Conservation (phyloP, 1,140 invertebrate genomes). For the Monomorium pharaonis region DNA sequence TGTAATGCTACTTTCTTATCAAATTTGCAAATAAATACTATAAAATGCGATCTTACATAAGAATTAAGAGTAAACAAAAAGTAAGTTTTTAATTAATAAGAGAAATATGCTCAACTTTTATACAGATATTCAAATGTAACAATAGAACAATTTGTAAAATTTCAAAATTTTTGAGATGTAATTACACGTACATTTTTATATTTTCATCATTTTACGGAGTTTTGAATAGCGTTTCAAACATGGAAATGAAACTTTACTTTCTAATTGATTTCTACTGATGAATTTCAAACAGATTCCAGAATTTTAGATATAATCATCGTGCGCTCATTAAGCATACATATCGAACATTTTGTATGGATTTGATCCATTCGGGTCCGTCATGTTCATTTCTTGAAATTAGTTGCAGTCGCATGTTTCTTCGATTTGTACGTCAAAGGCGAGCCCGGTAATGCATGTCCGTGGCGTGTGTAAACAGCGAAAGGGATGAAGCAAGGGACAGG, state of each 20-base stretch:
- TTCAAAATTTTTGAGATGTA: too few relatives aligned
- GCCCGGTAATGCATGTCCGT: slow-evolving; percentile 28
- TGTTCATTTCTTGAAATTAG: slow-evolving; percentile 22
- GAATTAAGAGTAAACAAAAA: too few relatives aligned
- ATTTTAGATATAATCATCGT: neutral
- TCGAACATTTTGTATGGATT: neutral
- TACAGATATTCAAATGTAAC: too few relatives aligned
- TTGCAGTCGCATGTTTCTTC: slow-evolving; percentile 32
- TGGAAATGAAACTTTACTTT: neutral
- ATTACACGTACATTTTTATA: too few relatives aligned
- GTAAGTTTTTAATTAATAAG: too few relatives aligned
- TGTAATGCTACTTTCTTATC: too few relatives aligned
- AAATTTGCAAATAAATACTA: too few relatives aligned
- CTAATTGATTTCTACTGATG: neutral
- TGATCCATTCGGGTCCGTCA: neutral
- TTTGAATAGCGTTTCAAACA: neutral
- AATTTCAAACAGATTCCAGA: neutral
- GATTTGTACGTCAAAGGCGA: slow-evolving; percentile 46
- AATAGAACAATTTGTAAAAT: too few relatives aligned
- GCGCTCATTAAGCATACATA: neutral
- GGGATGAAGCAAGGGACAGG: neutral
- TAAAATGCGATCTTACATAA: too few relatives aligned
- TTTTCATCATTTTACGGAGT: too few relatives aligned
- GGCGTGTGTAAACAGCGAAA: slow-evolving; percentile 21
- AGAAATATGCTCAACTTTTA: too few relatives aligned